Evolutionary conservation across 2,888 invertebrate genomes (phyloP), one percentile per base, ranked within the genome.

Genomic region (Limnephilus rhombicus): DNA sequence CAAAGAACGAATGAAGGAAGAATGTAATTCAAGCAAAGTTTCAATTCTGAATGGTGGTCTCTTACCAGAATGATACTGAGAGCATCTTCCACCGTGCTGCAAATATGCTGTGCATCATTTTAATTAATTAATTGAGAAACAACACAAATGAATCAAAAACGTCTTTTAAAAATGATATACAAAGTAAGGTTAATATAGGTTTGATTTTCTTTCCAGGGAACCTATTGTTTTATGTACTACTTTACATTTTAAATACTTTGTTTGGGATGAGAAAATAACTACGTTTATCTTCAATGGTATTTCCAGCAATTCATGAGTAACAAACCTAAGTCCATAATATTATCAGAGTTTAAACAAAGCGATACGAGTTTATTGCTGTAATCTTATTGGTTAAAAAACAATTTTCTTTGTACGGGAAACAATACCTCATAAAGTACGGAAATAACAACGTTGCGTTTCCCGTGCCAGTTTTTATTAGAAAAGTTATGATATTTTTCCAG

Each of bases 361-460:
- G 29, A 86, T 86, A 86, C 2, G 49, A 86, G 7, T 86, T 49
- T 86, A 49, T 86, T 37, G 45, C 49, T 86, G 49, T 13, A 86
- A 86, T 86, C 41, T 86, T 86, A 86, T 86, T 86, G 86, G 86
- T 45, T 86, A 29, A 86, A 11, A n/a, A 45, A 45, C 29, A 49
- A 86, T 86, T n/a, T 41, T 41, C 86, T 45, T 41, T 2, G 29
- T 29, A 45, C 11, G n/a, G 86, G 45, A 86, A 86, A 86, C 86
- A 86, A 86, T 86, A 49, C 41, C 37, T 5, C n/a, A n/a, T 85
- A 85, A 85, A 85, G 37, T 68, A 68, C n/a, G 24, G 68, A 68
- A 68, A 68, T 24, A 68, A 68, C 24, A 24, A n/a, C 18, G 5
- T 53, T 68, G 68, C 1, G 2, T 68, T 68, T 68, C 9, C n/a